A percentile compares a stretch with the other conserved stretches of the same genome.
Conservation (phyloP, 2,797 vertebrate genomes). For the Falco columbarius region DNA sequence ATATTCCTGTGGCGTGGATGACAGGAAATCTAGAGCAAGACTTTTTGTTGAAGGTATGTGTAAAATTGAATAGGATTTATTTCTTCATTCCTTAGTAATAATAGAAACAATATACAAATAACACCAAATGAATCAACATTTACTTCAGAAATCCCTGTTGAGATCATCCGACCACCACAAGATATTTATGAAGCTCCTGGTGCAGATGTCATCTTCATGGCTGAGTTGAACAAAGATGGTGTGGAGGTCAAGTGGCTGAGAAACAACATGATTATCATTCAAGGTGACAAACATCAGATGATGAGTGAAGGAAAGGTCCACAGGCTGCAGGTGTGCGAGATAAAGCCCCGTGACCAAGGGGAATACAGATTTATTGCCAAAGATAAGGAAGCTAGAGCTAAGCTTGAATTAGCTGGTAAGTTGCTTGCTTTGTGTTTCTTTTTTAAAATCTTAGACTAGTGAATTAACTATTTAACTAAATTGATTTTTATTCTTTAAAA, state of each 20-base stretch:
- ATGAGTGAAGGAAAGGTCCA: slow-evolving; percentile 97
- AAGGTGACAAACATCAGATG: slow-evolving; percentile 99
- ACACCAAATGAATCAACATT: background rate
- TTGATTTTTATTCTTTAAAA: background rate
- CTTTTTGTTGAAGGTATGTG: slow-evolving; percentile 94
- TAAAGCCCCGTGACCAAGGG: slow-evolving; percentile 94
- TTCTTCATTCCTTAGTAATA: background rate
- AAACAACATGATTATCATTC: slow-evolving; percentile 96
- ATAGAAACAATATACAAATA: background rate
- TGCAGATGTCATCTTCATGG: slow-evolving; percentile 90
- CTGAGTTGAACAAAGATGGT: slow-evolving; percentile 95
- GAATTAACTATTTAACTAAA: background rate
- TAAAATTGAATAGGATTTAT: background rate
- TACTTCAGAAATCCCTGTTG: slow-evolving; percentile 90
- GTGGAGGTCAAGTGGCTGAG: slow-evolving; percentile 96
- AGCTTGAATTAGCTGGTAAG: slow-evolving; percentile 94
- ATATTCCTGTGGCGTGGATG: slow-evolving; percentile 96
- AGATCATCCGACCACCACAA: slow-evolving; percentile 92
- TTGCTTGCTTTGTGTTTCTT: slow-evolving; percentile 24
- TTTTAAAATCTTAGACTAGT: background rate
- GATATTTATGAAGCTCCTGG: slow-evolving; percentile 91
- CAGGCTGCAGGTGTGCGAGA: slow-evolving; percentile 93
- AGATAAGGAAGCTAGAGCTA: slow-evolving; percentile 96
- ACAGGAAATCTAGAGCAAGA: slow-evolving; percentile 91
- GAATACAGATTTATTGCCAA: slow-evolving; percentile 95